Evolutionary conservation across 2,797 vertebrate genomes (phyloP).

Genomic region (Gila robusta): DNA sequence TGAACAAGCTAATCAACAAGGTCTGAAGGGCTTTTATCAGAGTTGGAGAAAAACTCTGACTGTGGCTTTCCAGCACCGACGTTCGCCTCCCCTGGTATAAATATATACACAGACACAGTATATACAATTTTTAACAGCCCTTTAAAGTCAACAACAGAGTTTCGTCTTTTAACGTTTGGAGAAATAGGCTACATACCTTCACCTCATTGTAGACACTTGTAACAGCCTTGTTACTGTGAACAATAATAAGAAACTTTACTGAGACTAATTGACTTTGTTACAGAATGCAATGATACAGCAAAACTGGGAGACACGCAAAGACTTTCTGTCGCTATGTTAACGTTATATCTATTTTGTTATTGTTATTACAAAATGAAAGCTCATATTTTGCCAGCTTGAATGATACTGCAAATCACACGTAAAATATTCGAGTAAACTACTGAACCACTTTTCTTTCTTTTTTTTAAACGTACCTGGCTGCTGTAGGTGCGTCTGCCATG

Average conservation of each 20-base stretch:
- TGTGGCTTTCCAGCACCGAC: too few relatives aligned
- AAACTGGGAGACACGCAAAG: not conserved
- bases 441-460: not conserved
- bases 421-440: not conserved
- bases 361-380: not conserved
- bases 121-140: not conserved
- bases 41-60: too few relatives aligned
- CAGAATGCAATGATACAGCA: not conserved
- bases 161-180: too few relatives aligned
- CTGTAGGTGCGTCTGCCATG: not conserved
- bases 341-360: not conserved
- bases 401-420: not conserved
- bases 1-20: too few relatives aligned
- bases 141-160: not conserved
- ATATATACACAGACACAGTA: too few relatives aligned
- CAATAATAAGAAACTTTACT: not conserved
- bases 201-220: conserved; percentile 43
- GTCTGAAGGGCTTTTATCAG: too few relatives aligned
- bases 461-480: not conserved
- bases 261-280: not conserved
- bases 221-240: conserved; percentile 36
- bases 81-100: too few relatives aligned
- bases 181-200: conserved; percentile 49
- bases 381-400: not conserved
- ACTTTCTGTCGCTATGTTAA: not conserved